Conservation (phyloP, 2,888 invertebrate genomes). For the Zele albiditarsus region DNA sequence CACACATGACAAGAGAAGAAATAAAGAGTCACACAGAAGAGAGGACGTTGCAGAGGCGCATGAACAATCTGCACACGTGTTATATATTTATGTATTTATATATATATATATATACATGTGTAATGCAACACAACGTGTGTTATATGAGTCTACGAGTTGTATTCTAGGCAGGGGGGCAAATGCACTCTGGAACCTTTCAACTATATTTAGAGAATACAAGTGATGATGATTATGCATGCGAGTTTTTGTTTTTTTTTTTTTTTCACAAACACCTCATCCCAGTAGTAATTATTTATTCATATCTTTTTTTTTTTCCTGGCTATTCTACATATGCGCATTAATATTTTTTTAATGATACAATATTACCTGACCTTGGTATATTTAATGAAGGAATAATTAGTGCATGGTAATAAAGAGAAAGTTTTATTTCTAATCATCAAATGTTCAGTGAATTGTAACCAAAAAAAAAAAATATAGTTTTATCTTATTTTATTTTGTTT, state of each 20-base stretch:
- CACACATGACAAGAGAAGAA: conserved; percentile 29
- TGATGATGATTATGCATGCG: not conserved
- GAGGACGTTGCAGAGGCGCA: conserved; percentile 18
- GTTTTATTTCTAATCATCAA: conserved; percentile 17
- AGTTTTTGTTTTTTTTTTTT: not conserved
- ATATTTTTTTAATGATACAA: not conserved
- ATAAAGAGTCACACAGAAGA: not conserved
- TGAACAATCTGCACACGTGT: conserved; percentile 9
- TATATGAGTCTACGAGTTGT: not conserved
- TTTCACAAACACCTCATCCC: too few species aligned
- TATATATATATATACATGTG: not conserved
- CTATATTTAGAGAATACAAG: conserved; percentile 3
- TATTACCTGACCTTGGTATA: not conserved
- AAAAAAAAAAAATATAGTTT: not conserved
- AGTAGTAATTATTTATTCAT: not conserved
- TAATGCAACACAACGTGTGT: not conserved
- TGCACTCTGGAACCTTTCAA: conserved; percentile 25
- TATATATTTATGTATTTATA: not conserved
- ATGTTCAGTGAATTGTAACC: conserved; percentile 19
- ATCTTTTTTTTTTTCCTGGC: not conserved
- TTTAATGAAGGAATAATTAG: conserved; percentile 5
- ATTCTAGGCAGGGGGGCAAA: conserved; percentile 32
- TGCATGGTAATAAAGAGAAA: conserved; percentile 7
- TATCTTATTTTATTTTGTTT: not conserved
- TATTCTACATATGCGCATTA: not conserved